Evolutionary conservation across 2,888 invertebrate genomes (phyloP), one percentile per base, ranked within the genome.

Genomic region (Scelioninae gen. 1): DNA sequence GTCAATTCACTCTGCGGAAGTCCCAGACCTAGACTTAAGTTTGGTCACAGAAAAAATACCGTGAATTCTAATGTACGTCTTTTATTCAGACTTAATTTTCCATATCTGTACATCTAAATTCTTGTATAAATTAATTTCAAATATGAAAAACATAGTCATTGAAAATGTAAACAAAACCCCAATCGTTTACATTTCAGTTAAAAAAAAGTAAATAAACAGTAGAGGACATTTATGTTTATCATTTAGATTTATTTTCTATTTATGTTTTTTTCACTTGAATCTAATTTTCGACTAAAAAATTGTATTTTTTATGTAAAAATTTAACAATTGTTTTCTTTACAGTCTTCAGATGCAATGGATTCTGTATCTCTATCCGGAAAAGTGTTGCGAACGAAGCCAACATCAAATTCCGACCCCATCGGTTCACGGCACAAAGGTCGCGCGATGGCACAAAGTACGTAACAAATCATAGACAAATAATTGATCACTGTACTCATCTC

Each of bases 371-470:
- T 85, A 71, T 85, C 88, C 72, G 87, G 87, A 43, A 91, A 91
- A 74, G 88, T 88, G 47, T 76, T 86, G 62, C 72, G 72, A 16
- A 56, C 47, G 15, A 92, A 91, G 66, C 89, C 90, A 66, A 89
- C 91, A 34, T 87, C 87, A 43, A 87, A 89, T 43, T 88, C 90
- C 66, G 91, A 90, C 60, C 87, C 89, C 32, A 85, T 86, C 6
- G 79, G 84, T 34, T 86, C 89, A 43, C 89, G 87, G 13, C 90
- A 89, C 51, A 92, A 90, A 83, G 86, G 93, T 93, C 93, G 93
- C 92, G 94, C 93, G 91, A 94, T 95, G 94, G 94, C 94, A 23
- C 94, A 96, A 92, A 96, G 96, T 93, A 89, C 86, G 93, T 91
- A 83, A 75, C 71, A 83, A 75, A 75, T 79, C 78, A 78, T 69